Base-by-base conservation (phyloP, 1,140 invertebrate genomes). In the Drosophila funebris region DNA sequence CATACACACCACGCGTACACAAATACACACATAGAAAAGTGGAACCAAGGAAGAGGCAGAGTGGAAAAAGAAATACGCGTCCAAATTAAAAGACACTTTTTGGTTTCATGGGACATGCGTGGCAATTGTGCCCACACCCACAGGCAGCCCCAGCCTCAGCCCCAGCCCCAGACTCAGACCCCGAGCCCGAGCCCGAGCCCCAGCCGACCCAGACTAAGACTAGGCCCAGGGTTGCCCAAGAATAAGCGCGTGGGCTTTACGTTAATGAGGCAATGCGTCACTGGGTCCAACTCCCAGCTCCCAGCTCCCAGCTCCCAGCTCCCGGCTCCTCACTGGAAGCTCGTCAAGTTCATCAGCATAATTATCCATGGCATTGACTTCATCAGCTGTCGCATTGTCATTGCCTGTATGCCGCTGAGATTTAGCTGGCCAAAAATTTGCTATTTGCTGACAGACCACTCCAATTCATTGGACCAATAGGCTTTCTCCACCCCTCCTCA, bases 261-360 rank as follows among this genome's bases (percentile, higher is more conserved):
- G 82, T 85, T 85, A 85, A 85, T 85, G 81, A 85, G 82, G 81
- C 81, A 85, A 85, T 85, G 82, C 83, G 78, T 87, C 81, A 85
- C 81, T 80, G 73, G 52, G 37, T 68, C 33, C 71, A 27, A 44
- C 24, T 22, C 33, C 29, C 33, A 37, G 22, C 9, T 16, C 27
- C 29, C 33, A 37, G 16, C 8, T 44, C 29, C n/a, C 37, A 14
- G 24, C 22, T 20, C 37, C 14, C 24, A 27, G 14, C 6, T 31
- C 41, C 7, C 36, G 3, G 16, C 54, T 44, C 41, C 33, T 37
- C 16, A 43, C 54, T 41, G 5, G 29, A 16, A 41, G 43, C 72
- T 53, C 52, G 73, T 81, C 82, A 77, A 81, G 82, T 87, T 85
- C 81, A 85, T 85, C 81, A 85, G 74, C 81, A 82, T 82, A 82